Evolutionary conservation across 2,797 vertebrate genomes (phyloP).

Genomic region (Lates japonicus): DNA sequence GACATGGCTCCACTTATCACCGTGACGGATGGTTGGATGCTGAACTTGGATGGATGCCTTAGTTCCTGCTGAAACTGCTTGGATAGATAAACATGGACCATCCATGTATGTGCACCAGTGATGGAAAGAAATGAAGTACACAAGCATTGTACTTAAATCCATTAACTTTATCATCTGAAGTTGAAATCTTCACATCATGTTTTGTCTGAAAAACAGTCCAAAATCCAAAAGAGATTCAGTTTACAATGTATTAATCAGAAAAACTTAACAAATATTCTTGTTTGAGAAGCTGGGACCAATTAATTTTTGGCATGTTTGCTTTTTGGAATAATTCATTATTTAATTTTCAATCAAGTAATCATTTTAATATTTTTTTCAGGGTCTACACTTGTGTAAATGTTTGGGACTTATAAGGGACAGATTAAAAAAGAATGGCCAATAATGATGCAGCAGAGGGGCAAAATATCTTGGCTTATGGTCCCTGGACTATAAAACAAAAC

Average conservation of each 20-base stretch:
- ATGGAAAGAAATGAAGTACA: background rate
- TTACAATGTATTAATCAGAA: background rate
- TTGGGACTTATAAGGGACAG: too few species aligned
- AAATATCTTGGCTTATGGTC: too few species aligned
- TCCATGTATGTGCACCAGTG: slow-evolving; percentile 3
- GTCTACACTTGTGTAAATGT: too few species aligned
- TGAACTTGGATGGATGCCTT: slow-evolving; percentile 63
- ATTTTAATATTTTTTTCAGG: too few species aligned
- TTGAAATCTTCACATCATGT: background rate
- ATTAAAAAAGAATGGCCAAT: too few species aligned
- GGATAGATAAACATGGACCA: slow-evolving; percentile 22
- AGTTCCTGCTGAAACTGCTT: slow-evolving; percentile 32
- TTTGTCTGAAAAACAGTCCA: background rate
- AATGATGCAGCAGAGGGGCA: too few species aligned
- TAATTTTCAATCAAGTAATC: too few species aligned
- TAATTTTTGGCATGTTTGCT: background rate
- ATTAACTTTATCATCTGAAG: too few species aligned
- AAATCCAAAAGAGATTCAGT: background rate
- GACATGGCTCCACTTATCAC: slow-evolving; percentile 80
- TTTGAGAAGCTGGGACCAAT: background rate
- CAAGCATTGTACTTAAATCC: background rate
- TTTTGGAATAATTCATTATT: too few species aligned
- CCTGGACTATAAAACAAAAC: too few species aligned
- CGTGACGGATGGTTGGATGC: slow-evolving; percentile 69
- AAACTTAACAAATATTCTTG: background rate